phyloP scores from a whole-genome alignment of 1,140 invertebrate genomes.

The Eulimnadia texana region DNA sequence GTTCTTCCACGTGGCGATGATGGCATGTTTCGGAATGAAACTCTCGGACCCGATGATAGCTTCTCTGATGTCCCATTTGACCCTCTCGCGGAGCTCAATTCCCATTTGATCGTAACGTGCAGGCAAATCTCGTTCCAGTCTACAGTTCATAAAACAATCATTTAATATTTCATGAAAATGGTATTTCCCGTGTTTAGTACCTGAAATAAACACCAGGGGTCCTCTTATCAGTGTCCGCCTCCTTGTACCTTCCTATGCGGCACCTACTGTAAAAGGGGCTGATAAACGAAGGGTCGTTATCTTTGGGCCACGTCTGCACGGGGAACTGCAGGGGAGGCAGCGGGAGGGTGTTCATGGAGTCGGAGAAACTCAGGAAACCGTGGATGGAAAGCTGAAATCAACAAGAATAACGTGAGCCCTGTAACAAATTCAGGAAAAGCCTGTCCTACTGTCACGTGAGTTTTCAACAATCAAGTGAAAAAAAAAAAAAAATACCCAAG shows the following conservation, averaged over 20 bases:
- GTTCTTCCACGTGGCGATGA: constrained; percentile 92
- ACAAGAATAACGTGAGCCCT: not conserved
- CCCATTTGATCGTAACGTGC: constrained; percentile 64
- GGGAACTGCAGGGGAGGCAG: constrained; percentile 74
- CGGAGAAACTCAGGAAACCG: constrained; percentile 79
- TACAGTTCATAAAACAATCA: constrained; percentile 21
- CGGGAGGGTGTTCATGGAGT: constrained; percentile 62
- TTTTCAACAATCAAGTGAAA: too few relatives aligned
- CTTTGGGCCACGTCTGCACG: constrained; percentile 61
- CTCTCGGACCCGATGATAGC: constrained; percentile 80
- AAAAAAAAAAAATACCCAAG: too few relatives aligned
- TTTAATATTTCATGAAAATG: not conserved
- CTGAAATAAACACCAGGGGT: constrained; percentile 48
- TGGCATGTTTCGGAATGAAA: constrained; percentile 72
- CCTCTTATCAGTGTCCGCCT: constrained; percentile 37
- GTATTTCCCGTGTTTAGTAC: constrained; percentile 31
- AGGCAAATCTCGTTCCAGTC: constrained; percentile 50
- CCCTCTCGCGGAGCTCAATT: constrained; percentile 66
- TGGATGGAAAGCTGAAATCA: constrained; percentile 56
- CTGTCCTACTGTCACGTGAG: too few relatives aligned
- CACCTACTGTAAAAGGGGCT: constrained; percentile 83
- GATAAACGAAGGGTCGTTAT: constrained; percentile 82
- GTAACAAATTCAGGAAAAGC: not conserved
- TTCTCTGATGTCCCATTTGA: constrained; percentile 76
- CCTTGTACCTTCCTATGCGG: constrained; percentile 42